Conservation (phyloP, 2,113 vertebrate genomes). For the Mystacornis crossleyi region DNA sequence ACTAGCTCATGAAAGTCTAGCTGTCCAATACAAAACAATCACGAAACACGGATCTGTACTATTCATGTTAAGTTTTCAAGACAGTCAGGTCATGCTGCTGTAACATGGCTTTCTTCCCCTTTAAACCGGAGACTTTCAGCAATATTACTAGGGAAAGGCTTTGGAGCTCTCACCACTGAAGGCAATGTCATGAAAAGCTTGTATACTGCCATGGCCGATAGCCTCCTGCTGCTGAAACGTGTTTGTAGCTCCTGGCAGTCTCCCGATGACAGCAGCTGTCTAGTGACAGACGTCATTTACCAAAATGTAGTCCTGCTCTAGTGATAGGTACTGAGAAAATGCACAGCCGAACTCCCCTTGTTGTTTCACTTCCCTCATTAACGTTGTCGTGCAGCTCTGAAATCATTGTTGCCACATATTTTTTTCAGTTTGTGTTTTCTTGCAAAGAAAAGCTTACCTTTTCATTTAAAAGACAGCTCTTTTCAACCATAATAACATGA, state of each 20-base stretch:
- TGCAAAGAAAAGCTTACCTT: background rate
- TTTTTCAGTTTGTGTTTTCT: background rate
- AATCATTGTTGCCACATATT: background rate
- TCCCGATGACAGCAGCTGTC: background rate
- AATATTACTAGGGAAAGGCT: background rate
- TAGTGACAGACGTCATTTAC: background rate
- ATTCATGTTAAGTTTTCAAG: background rate
- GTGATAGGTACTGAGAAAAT: background rate
- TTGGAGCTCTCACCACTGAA: background rate
- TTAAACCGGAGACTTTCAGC: background rate
- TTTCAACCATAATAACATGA: background rate
- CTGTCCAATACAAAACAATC: background rate
- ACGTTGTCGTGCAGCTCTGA: background rate
- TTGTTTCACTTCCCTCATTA: background rate
- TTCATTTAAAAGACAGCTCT: background rate
- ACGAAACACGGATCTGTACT: background rate
- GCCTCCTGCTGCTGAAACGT: background rate
- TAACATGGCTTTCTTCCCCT: background rate
- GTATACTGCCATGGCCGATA: background rate
- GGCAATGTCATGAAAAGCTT: background rate
- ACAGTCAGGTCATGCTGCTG: background rate
- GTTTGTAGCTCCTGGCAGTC: background rate
- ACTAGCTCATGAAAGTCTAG: background rate
- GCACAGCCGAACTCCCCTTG: background rate
- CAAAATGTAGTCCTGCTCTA: background rate